Conservation (phyloP, 2,113 vertebrate species). For the Clarias macrocephalus region DNA sequence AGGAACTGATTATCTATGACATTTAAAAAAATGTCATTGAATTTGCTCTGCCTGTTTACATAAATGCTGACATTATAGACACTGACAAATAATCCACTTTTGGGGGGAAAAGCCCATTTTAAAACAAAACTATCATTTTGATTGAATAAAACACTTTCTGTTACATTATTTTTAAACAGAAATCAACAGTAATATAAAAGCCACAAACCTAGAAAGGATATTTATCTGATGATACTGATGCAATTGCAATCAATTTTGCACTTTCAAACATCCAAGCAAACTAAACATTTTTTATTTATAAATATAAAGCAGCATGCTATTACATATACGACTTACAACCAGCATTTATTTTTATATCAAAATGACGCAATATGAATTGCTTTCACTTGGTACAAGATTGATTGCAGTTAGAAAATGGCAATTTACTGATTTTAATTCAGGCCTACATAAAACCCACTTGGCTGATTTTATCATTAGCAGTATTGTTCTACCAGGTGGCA, state of each 20-base stretch:
- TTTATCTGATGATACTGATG: slow-evolving; percentile 11
- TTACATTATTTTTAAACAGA: background rate
- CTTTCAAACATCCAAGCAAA: slow-evolving; percentile 12
- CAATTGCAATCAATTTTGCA: slow-evolving; percentile 8
- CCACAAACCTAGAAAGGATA: background rate
- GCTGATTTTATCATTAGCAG: slow-evolving; percentile 46
- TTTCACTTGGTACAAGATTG: slow-evolving; percentile 32
- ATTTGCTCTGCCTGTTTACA: background rate
- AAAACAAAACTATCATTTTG: background rate
- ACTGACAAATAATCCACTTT: too few relatives aligned
- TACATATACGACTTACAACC: slow-evolving; percentile 2
- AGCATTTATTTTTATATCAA: slow-evolving; percentile 9
- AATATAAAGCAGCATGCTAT: background rate
- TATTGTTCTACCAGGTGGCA: slow-evolving; percentile 29
- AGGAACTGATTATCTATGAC: background rate
- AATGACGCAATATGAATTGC: slow-evolving; percentile 29
- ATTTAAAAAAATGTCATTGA: background rate
- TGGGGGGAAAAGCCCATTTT: background rate
- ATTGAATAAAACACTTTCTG: background rate
- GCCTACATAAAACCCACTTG: slow-evolving; percentile 29
- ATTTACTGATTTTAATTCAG: slow-evolving; percentile 45
- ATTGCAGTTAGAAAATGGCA: slow-evolving; percentile 38
- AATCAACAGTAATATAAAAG: background rate
- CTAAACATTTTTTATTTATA: background rate
- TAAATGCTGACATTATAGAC: background rate